These are phyloP conservation scores for Drosophila sordidapex DNA, from an alignment of 2,888 invertebrate species.

Conservation along the genomic window DNA sequence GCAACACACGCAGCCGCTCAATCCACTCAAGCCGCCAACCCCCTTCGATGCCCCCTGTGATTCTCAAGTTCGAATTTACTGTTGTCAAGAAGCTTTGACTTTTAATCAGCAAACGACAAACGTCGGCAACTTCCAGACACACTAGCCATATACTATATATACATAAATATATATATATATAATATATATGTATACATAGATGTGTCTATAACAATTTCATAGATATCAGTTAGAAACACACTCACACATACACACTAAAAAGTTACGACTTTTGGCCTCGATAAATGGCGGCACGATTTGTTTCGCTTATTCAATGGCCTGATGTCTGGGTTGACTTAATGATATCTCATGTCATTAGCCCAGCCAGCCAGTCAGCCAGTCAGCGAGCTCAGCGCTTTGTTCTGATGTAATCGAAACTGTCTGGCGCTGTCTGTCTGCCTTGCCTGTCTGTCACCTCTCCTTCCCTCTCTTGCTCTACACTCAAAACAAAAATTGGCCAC, in stretches of 20 bases:
- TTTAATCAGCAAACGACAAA: constrained; percentile 57
- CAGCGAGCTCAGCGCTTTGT: constrained; percentile 31
- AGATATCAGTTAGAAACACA: constrained; percentile 19
- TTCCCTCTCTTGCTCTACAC: neutral
- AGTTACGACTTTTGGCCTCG: constrained; percentile 40
- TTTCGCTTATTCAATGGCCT: constrained; percentile 46
- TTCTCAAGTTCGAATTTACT: constrained; percentile 25
- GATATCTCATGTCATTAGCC: constrained; percentile 63
- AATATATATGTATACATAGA: neutral
- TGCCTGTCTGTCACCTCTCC: neutral
- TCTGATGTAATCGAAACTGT: constrained; percentile 57
- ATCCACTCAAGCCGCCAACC: constrained; percentile 11
- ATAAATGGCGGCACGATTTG: constrained; percentile 40
- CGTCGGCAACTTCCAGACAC: constrained; percentile 46
- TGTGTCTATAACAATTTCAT: constrained; percentile 26
- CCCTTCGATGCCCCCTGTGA: constrained; percentile 1
- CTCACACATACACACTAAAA: constrained; percentile 5
- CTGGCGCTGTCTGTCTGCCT: constrained; percentile 24
- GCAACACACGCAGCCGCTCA: constrained; percentile 20
- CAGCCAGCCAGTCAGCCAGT: neutral
- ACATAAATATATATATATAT: neutral
- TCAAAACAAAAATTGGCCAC: neutral
- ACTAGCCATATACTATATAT: neutral
- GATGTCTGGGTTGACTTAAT: constrained; percentile 51
- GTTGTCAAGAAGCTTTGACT: constrained; percentile 55